Conservation (phyloP, 2,797 vertebrate genomes). For the Catharus ustulatus region DNA sequence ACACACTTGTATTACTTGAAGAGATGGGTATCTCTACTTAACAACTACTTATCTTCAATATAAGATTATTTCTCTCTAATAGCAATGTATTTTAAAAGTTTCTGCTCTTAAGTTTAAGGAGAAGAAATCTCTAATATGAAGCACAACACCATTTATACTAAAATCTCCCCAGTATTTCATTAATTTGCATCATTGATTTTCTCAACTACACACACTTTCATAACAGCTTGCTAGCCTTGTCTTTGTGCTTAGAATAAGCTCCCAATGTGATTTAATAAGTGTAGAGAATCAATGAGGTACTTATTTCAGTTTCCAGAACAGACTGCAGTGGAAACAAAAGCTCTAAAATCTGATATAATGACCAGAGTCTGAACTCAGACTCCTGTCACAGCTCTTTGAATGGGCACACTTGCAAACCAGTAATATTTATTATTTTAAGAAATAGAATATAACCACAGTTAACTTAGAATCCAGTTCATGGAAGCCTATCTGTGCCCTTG, state of each 20-base stretch:
- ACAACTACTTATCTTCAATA: neutral
- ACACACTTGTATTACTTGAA: neutral
- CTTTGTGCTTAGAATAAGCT: neutral
- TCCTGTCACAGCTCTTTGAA: neutral
- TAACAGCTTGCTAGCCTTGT: neutral
- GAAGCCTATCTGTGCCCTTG: neutral
- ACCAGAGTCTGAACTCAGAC: neutral
- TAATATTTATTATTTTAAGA: conserved; percentile 15
- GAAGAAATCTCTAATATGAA: neutral
- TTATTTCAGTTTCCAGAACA: neutral
- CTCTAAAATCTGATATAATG: neutral
- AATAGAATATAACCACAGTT: neutral
- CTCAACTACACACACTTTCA: neutral
- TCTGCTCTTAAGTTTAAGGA: neutral
- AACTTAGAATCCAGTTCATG: neutral
- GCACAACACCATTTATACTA: neutral
- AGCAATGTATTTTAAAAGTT: neutral
- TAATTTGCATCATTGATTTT: neutral
- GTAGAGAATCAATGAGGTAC: neutral
- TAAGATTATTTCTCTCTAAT: neutral
- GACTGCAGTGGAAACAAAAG: neutral
- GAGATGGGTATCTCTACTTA: neutral
- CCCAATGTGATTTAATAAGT: neutral
- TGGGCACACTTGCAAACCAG: neutral
- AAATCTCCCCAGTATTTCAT: neutral